phyloP scores from a whole-genome alignment of 2,797 vertebrate genomes.

The Carduelis carduelis region DNA sequence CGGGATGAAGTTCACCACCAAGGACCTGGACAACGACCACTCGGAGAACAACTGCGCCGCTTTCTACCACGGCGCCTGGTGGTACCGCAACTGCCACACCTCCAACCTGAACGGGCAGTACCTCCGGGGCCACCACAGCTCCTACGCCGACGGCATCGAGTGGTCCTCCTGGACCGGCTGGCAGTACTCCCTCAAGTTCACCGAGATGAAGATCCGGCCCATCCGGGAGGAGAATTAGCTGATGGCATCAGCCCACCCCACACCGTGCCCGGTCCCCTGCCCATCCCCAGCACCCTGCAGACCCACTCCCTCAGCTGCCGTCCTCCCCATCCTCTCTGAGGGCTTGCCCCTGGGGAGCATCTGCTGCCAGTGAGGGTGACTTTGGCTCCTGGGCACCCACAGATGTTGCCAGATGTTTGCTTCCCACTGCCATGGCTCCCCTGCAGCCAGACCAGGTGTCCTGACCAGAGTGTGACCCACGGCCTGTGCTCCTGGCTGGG shows the following conservation, averaged over 20 bases:
- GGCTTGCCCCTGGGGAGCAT: not conserved
- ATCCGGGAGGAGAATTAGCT: slow-evolving; percentile 83
- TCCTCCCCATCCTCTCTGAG: not conserved
- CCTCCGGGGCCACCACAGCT: slow-evolving; percentile 91
- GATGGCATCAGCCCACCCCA: not conserved
- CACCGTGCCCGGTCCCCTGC: not conserved
- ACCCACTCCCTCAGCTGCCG: not conserved
- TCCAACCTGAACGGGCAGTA: slow-evolving; percentile 98
- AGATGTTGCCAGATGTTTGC: not conserved
- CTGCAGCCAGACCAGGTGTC: not conserved
- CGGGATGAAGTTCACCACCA: slow-evolving; percentile 97
- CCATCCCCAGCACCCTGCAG: not conserved
- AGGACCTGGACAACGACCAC: slow-evolving; percentile 94
- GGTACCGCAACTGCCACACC: slow-evolving; percentile 99
- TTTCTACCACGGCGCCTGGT: slow-evolving; percentile 98
- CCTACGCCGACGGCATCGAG: slow-evolving; percentile 94
- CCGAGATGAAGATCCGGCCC: slow-evolving; percentile 96
- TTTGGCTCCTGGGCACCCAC: not conserved
- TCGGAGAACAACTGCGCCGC: slow-evolving; percentile 97
- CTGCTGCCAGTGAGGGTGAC: not conserved
- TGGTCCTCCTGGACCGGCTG: slow-evolving; percentile 99
- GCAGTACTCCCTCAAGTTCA: slow-evolving; percentile 98
- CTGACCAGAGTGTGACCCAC: not conserved
- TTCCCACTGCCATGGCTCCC: not conserved
- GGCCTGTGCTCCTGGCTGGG: fast-evolving